Percentiles rank a stretch among this genome's conserved stretches.
These are phyloP conservation scores for Dascillus cervinus DNA, from an alignment of 2,888 invertebrate genomes.

Conservation along the genomic window DNA sequence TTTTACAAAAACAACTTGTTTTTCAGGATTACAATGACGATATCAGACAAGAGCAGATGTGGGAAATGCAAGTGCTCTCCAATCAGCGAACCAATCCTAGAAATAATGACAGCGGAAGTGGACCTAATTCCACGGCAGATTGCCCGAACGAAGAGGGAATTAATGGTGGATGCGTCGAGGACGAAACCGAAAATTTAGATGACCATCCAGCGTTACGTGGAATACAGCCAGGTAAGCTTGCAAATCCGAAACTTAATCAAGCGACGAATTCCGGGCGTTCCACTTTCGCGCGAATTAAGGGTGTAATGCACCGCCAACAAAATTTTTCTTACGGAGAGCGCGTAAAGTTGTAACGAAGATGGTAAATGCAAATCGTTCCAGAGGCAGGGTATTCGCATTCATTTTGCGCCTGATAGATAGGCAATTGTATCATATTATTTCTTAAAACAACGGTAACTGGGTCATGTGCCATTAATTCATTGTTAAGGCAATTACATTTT, in stretches of 20 bases:
- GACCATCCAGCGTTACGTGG: constrained; percentile 60
- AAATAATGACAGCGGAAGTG: constrained; percentile 29
- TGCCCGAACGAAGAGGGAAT: constrained; percentile 40
- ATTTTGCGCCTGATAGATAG: too few species aligned
- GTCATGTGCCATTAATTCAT: too few species aligned
- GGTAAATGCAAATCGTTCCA: too few species aligned
- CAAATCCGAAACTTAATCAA: not conserved
- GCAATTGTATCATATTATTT: too few species aligned
- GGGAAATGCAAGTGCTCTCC: constrained; percentile 82
- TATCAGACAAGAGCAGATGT: constrained; percentile 84
- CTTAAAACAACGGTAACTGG: too few species aligned
- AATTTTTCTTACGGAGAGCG: too few species aligned
- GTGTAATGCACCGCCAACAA: not conserved
- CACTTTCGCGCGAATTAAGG: not conserved
- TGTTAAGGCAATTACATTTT: too few species aligned
- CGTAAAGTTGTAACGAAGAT: too few species aligned
- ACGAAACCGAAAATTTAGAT: constrained; percentile 40
- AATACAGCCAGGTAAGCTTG: constrained; percentile 47
- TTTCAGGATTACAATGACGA: constrained; percentile 85
- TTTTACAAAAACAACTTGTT: too few species aligned
- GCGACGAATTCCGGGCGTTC: not conserved
- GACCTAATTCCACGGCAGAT: constrained; percentile 24
- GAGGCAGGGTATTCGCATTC: too few species aligned
- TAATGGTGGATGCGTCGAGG: constrained; percentile 40
- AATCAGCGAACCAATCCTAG: constrained; percentile 41